Conservation (phyloP, 2,888 invertebrate species). For the Heteromurus nitidus region DNA sequence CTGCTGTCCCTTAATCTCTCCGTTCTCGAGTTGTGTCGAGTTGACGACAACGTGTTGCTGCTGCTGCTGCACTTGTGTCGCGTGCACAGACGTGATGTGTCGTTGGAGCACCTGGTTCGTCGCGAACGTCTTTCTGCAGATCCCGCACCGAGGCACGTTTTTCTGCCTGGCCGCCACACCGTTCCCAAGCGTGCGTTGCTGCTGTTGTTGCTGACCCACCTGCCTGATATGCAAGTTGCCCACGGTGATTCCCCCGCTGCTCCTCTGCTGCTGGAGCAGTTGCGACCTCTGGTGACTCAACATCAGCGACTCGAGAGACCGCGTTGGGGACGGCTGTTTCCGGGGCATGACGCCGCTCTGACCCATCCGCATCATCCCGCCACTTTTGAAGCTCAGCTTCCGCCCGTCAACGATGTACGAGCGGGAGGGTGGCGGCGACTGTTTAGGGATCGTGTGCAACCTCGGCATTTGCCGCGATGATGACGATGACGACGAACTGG, state of each 20-base stretch:
- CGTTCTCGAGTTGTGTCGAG: too few relatives aligned
- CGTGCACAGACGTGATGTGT: constrained; percentile 52
- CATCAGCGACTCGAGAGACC: constrained; percentile 40
- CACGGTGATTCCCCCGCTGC: constrained; percentile 24
- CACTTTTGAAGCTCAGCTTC: constrained; percentile 46
- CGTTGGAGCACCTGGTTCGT: constrained; percentile 58
- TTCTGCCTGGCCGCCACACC: constrained; percentile 28
- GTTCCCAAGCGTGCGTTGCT: neutral
- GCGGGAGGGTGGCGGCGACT: neutral
- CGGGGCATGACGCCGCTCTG: too few relatives aligned
- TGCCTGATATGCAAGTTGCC: constrained; percentile 50
- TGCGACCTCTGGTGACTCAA: constrained; percentile 41
- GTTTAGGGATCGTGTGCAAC: constrained; percentile 29
- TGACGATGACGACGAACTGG: too few relatives aligned
- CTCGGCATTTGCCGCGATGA: constrained; percentile 39
- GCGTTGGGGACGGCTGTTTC: constrained; percentile 34
- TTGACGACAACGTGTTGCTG: too few relatives aligned
- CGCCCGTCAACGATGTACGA: constrained; percentile 38
- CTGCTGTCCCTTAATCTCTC: neutral
- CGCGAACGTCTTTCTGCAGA: constrained; percentile 62
- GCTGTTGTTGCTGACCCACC: constrained; percentile 28
- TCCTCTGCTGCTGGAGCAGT: constrained; percentile 39
- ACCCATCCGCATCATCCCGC: neutral
- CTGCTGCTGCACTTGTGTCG: neutral
- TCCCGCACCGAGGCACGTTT: constrained; percentile 53